A percentile compares a stretch with the other conserved stretches of the same genome.
These are phyloP conservation scores for Microhierax caerulescens DNA, from an alignment of 2,797 vertebrate species.

Conservation along the genomic window DNA sequence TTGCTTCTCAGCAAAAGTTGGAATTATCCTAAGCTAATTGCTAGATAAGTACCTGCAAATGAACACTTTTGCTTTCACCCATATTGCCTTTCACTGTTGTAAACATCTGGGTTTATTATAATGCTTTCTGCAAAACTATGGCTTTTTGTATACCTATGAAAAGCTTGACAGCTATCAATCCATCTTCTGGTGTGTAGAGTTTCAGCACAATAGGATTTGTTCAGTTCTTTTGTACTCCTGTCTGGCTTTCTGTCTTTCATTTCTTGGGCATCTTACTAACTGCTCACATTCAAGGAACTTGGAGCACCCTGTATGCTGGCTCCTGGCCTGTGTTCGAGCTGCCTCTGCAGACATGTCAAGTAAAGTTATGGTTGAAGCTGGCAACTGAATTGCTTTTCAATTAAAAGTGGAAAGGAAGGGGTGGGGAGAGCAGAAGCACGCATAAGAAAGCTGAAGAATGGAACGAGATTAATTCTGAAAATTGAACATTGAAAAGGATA, in stretches of 20 bases:
- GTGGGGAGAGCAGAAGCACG: accelerated
- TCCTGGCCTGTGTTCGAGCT: not conserved
- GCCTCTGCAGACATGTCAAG: not conserved
- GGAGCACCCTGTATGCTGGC: accelerated
- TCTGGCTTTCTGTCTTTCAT: not conserved
- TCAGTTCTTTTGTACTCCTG: not conserved
- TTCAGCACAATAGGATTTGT: not conserved
- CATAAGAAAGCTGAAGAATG: not conserved
- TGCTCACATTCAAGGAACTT: not conserved
- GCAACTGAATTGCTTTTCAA: not conserved
- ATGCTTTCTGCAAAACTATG: not conserved
- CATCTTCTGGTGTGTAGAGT: not conserved
- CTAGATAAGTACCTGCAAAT: not conserved
- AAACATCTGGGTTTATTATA: not conserved
- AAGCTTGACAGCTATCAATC: not conserved
- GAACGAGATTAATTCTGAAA: not conserved
- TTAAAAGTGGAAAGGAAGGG: not conserved
- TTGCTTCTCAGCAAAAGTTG: not conserved
- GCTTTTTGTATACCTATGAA: not conserved
- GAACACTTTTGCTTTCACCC: not conserved
- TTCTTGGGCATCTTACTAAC: not conserved
- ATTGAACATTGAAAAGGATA: not conserved
- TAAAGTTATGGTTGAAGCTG: not conserved
- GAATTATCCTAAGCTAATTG: not conserved
- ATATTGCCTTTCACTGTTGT: not conserved